Base-by-base conservation (phyloP, 2,888 invertebrate genomes). In the Idaea aversata region DNA sequence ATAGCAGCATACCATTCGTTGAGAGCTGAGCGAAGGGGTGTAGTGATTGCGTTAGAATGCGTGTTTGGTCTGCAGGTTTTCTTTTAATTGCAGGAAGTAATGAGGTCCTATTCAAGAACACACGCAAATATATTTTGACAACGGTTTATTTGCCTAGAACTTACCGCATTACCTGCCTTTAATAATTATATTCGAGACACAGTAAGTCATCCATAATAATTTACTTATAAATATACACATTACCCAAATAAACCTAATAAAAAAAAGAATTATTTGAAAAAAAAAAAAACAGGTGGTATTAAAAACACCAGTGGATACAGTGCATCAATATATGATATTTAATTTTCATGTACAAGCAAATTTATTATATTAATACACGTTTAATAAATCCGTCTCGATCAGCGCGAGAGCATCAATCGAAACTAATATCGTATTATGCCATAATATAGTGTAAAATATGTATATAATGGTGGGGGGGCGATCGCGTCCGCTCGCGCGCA, bases 311-410 rank as follows among this genome's bases (percentile, higher is more conserved):
- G 87, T 82, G 83, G 84, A 81, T 91, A 94, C 94, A 94, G 95
- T 95, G 95, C 95, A 95, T 95, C 95, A 95, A 95, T 95, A 95
- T 95, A 95, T 94, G 93, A 94, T 95, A 95, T 95, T 94, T 94
- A 95, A 95, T 95, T 94, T 95, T 95, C 95, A 95, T 95, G 94
- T 95, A 95, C 95, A 95, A 95, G 95, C 95, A 94, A 94, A 89
- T 94, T 94, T 94, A 94, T 72, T 93, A 94, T 94, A 94, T 72
- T 93, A 94, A 90, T 93, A 93, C 92, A 91, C 90, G 86, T 90
- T 88, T 82, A 82, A 87, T 87, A 86, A 13, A 84, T 88, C 82
- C 83, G 83, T 75, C 83, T 85, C 83, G 81, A 77, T 81, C 76
- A 75, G 82, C 88, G 25, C 25, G 86, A 86, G 85, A 84, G 81